Evolutionary conservation across 2,797 vertebrate genomes (phyloP).

Genomic region (Anableps anableps): DNA sequence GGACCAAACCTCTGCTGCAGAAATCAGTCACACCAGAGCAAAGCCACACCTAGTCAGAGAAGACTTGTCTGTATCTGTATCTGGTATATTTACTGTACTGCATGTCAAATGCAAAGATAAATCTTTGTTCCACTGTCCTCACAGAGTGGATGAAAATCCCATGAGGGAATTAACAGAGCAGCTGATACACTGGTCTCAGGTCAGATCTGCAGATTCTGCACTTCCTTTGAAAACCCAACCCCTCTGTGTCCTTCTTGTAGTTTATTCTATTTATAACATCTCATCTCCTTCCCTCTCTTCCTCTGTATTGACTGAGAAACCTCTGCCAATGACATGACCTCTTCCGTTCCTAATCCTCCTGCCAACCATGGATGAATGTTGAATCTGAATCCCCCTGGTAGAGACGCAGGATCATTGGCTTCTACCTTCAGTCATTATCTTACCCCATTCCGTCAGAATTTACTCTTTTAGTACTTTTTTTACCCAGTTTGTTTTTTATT

Average conservation of each 20-base stretch:
- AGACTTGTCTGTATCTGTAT: neutral
- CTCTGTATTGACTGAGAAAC: constrained; percentile 20
- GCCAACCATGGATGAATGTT: constrained; percentile 61
- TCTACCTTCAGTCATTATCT: constrained; percentile 17
- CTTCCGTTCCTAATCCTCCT: constrained; percentile 50
- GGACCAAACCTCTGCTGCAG: constrained; percentile 69
- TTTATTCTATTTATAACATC: constrained; percentile 29
- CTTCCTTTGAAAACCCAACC: constrained; percentile 65
- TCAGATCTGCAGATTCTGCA: constrained; percentile 73
- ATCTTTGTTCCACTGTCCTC: constrained; percentile 20
- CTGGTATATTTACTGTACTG: neutral
- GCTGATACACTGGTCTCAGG: constrained; percentile 48
- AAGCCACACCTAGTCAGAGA: neutral
- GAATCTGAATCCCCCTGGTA: constrained; percentile 52
- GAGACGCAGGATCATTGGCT: constrained; percentile 40
- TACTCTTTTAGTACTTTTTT: neutral
- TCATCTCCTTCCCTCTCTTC: constrained; percentile 13
- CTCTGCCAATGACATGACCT: constrained; percentile 60
- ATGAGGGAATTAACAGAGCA: constrained; percentile 48
- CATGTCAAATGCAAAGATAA: neutral
- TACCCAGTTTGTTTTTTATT: neutral
- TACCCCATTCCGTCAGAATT: constrained; percentile 3
- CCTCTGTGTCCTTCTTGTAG: constrained; percentile 29
- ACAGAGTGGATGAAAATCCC: constrained; percentile 50
- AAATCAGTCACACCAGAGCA: constrained; percentile 50